phyloP scores from a whole-genome alignment of 2,113 vertebrate species.

The Pelobates fuscus region DNA sequence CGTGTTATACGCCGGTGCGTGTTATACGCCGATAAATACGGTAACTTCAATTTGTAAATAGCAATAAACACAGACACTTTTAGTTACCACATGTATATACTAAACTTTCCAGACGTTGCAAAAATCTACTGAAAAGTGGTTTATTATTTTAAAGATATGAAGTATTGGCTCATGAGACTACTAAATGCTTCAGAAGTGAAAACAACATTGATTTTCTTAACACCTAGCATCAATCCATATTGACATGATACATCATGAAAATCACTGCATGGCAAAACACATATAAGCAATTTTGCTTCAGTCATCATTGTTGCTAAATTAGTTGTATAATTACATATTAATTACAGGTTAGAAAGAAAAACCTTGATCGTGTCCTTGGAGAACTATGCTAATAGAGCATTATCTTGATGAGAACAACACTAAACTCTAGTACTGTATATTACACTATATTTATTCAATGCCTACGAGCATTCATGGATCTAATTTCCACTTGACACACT shows the following conservation, averaged over 20 bases:
- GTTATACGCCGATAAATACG: too few species aligned
- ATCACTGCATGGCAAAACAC: background rate
- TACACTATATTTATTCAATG: background rate
- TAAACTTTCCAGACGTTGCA: too few species aligned
- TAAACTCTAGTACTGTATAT: background rate
- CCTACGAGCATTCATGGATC: background rate
- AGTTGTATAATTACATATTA: background rate
- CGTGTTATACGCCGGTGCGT: too few species aligned
- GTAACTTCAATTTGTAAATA: too few species aligned
- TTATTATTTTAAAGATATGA: too few species aligned
- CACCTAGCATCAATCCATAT: conserved; percentile 15
- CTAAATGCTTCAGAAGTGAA: too few species aligned
- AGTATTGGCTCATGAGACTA: too few species aligned
- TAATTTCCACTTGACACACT: background rate
- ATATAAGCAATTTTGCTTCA: conserved; percentile 9
- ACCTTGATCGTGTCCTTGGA: background rate
- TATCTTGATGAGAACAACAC: background rate
- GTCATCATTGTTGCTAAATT: conserved; percentile 2
- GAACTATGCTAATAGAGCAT: background rate
- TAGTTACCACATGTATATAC: too few species aligned
- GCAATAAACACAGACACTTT: too few species aligned
- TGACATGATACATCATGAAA: conserved; percentile 5
- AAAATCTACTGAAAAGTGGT: too few species aligned
- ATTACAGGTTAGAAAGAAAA: background rate
- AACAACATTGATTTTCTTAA: conserved; percentile 16